Evolutionary conservation across 2,888 invertebrate genomes (phyloP).

Genomic region (Agrochola litura): DNA sequence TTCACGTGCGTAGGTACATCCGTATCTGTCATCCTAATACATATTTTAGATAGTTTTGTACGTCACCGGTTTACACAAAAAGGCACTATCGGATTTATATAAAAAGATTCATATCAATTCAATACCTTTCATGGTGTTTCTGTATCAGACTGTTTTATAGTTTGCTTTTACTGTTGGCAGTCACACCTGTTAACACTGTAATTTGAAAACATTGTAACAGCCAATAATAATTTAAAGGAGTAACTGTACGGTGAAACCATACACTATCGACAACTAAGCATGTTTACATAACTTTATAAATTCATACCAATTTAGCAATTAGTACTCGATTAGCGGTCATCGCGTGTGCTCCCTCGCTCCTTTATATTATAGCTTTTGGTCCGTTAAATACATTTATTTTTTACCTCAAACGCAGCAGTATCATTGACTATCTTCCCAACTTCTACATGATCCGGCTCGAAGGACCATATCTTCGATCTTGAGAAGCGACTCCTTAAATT

Average conservation of each 20-base stretch:
- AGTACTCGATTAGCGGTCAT: too few species aligned
- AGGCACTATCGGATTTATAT: conserved; percentile 28
- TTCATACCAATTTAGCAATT: too few species aligned
- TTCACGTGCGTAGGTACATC: conserved; percentile 49
- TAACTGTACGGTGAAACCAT: too few species aligned
- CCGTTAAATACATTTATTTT: too few species aligned
- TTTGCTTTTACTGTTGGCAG: neutral
- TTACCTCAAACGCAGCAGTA: too few species aligned
- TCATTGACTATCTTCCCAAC: too few species aligned
- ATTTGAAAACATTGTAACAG: neutral
- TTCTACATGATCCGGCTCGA: too few species aligned
- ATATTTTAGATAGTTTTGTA: conserved; percentile 47
- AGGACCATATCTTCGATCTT: neutral
- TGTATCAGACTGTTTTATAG: neutral
- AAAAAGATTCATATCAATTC: conserved; percentile 6
- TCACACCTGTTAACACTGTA: too few species aligned
- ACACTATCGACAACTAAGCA: too few species aligned
- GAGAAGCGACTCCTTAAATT: neutral
- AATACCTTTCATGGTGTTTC: neutral
- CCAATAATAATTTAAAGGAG: neutral
- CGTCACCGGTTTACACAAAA: conserved; percentile 35
- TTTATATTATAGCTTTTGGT: too few species aligned
- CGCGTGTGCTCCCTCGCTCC: too few species aligned
- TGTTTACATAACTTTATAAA: too few species aligned
- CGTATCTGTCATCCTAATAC: conserved; percentile 37